These are phyloP conservation scores for Oscarella lobularis DNA, from an alignment of 37 sponge, comb jelly and placozoan species.

Conservation along the genomic window DNA sequence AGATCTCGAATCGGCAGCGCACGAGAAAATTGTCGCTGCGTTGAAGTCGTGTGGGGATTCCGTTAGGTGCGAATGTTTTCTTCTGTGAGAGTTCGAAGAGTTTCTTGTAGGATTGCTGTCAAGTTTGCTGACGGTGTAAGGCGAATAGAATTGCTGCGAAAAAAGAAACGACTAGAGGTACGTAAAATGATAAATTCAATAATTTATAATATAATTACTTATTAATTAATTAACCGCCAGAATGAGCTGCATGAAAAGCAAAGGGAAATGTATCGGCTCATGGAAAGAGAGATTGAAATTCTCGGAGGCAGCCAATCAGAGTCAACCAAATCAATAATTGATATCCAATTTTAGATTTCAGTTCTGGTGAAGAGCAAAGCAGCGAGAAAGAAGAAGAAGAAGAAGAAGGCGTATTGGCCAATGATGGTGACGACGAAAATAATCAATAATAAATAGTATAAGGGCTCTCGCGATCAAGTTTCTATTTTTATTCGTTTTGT, in stretches of 20 bases:
- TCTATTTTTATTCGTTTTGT: no score
- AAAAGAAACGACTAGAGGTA: neutral
- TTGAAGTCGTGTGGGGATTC: neutral
- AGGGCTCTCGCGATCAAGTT: no score
- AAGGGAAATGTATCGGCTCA: neutral
- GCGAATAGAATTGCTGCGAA: neutral
- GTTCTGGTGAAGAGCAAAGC: no score
- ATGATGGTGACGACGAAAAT: no score
- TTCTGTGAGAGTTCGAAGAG: neutral
- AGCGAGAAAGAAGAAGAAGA: no score
- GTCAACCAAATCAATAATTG: no score
- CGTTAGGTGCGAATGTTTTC: neutral
- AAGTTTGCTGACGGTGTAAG: neutral
- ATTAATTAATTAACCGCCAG: neutral
- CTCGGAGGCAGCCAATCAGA: no score
- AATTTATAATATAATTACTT: neutral
- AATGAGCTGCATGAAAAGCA: neutral
- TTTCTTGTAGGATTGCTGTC: constrained; percentile 1
- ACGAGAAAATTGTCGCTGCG: neutral
- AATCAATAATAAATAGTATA: no score
- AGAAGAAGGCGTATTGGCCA: no score
- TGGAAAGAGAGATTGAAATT: no score
- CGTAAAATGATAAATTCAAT: neutral
- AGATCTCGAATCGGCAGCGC: neutral
- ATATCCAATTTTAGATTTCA: no score